Evolutionary conservation across 2,888 invertebrate species (phyloP).

Genomic region (Cataglyphis livida): DNA sequence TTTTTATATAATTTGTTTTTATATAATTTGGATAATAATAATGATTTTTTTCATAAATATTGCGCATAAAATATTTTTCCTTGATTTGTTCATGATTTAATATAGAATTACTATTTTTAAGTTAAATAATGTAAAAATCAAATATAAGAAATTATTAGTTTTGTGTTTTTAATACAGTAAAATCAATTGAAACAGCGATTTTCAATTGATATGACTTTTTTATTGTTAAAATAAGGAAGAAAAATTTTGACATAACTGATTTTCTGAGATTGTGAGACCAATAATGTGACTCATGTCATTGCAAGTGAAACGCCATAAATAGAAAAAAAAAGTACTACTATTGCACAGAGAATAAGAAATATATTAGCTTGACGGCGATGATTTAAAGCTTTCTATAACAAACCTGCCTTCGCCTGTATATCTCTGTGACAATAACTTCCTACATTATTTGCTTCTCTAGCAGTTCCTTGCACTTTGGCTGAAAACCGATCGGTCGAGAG

Average conservation of each 20-base stretch:
- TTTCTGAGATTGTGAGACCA: neutral
- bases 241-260: neutral
- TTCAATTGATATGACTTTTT: neutral
- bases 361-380: conserved; percentile 3
- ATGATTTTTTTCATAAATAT: no score
- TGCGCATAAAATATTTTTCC: no score
- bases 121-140: no score
- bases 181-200: neutral
- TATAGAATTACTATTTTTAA: no score
- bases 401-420: neutral
- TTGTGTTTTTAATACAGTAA: neutral
- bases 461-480: conserved; percentile 11
- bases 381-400: conserved; percentile 30
- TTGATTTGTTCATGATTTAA: no score
- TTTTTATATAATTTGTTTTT: no score
- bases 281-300: neutral
- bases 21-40: no score
- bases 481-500: conserved; percentile 9
- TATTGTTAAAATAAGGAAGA: neutral
- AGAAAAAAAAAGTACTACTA: neutral
- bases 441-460: neutral
- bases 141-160: neutral
- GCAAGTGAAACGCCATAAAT: neutral
- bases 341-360: neutral
- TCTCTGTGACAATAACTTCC: conserved; percentile 32